Evolutionary conservation across 2,113 vertebrate genomes (phyloP).

Genomic region (Labrus mixtus): DNA sequence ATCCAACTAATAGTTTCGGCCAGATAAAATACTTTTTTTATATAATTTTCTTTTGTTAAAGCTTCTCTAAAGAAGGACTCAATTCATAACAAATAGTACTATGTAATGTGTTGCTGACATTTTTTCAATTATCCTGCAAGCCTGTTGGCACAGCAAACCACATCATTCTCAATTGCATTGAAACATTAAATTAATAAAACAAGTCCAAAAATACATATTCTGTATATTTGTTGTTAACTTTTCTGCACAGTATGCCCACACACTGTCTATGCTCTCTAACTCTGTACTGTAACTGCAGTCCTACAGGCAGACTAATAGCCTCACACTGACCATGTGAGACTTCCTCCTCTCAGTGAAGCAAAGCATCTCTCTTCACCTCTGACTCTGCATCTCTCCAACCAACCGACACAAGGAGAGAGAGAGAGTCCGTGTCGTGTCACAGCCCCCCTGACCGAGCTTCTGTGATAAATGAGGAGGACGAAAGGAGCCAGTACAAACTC

Average conservation of each 20-base stretch:
- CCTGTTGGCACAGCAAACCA: too few species aligned
- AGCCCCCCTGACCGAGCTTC: slow-evolving; percentile 1
- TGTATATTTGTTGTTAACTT: background rate
- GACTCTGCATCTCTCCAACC: slow-evolving; percentile 26
- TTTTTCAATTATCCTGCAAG: too few species aligned
- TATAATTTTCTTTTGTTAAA: too few species aligned
- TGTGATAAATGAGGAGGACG: slow-evolving; percentile 22
- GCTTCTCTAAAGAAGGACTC: too few species aligned
- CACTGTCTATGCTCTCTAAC: background rate
- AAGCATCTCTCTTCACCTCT: slow-evolving; percentile 42
- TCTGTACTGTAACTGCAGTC: background rate
- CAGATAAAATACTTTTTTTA: too few species aligned
- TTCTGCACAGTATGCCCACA: background rate
- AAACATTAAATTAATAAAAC: too few species aligned
- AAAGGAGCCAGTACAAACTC: background rate
- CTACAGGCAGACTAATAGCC: background rate
- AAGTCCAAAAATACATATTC: too few species aligned
- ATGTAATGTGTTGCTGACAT: too few species aligned
- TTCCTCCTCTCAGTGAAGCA: slow-evolving; percentile 10
- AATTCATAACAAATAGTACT: too few species aligned
- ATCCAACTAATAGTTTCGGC: too few species aligned
- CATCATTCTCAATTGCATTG: too few species aligned
- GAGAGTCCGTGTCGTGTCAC: background rate
- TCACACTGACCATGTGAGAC: background rate
- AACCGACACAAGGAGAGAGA: background rate